Percentiles rank a stretch among this genome's conserved stretches.
These are phyloP conservation scores for Meiosimyza decipiens DNA, from an alignment of 2,888 invertebrate genomes.

Conservation along the genomic window DNA sequence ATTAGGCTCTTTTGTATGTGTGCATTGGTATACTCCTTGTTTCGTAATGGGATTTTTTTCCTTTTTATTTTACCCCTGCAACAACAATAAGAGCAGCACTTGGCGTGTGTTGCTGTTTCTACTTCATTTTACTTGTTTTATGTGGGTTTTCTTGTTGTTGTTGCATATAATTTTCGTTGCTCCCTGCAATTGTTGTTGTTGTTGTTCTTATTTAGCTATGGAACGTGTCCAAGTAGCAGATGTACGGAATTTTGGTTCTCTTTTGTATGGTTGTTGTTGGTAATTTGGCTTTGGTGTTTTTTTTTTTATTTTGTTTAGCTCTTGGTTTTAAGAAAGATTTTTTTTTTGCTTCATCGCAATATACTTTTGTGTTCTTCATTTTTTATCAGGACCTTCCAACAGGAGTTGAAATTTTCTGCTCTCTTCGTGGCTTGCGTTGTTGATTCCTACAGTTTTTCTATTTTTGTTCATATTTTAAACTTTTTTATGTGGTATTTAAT, in stretches of 20 bases:
- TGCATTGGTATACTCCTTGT: too few relatives aligned
- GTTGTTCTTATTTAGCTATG: slow-evolving; percentile 23
- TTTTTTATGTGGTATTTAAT: neutral
- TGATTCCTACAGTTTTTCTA: neutral
- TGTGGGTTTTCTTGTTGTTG: slow-evolving; percentile 20
- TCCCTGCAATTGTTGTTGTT: slow-evolving; percentile 13
- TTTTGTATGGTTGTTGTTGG: slow-evolving; percentile 14
- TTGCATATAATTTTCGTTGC: neutral
- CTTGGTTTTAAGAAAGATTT: neutral
- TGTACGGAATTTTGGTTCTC: slow-evolving; percentile 31
- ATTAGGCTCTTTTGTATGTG: too few relatives aligned
- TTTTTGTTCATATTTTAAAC: neutral
- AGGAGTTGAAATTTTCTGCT: slow-evolving; percentile 8
- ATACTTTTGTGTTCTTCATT: neutral
- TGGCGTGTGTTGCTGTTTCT: slow-evolving; percentile 10
- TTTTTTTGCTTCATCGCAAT: neutral
- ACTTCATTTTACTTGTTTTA: slow-evolving; percentile 9
- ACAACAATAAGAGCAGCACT: neutral
- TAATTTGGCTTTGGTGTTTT: neutral
- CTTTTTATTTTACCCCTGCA: too few relatives aligned
- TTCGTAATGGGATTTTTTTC: too few relatives aligned
- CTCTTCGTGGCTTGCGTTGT: slow-evolving; percentile 23
- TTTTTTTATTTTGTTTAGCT: neutral
- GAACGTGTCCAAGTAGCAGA: slow-evolving; percentile 41
- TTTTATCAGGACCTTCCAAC: neutral